Conservation (phyloP, 2,113 vertebrate species). For the Scomber colias region DNA sequence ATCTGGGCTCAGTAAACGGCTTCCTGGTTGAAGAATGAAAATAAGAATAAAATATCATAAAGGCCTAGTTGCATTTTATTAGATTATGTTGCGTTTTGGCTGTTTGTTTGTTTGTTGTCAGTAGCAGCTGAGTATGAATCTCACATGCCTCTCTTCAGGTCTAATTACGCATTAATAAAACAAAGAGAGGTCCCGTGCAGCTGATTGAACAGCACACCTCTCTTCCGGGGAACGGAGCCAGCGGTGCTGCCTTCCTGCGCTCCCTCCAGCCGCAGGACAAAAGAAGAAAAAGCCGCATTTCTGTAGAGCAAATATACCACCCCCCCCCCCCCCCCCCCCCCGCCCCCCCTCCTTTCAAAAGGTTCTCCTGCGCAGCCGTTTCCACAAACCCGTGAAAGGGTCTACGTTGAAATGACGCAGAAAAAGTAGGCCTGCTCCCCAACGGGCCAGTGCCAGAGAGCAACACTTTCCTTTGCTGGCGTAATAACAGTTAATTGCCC, state of each 20-base stretch:
- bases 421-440: constrained; percentile 74
- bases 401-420: constrained; percentile 84
- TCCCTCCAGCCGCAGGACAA: constrained; percentile 58
- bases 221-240: constrained; percentile 64
- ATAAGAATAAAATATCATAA: background rate
- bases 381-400: constrained; percentile 78
- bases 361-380: constrained; percentile 65
- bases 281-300: constrained; percentile 58
- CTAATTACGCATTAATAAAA: constrained; percentile 44
- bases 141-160: constrained; percentile 12
- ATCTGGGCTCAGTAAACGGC: background rate
- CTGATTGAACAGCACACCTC: constrained; percentile 57
- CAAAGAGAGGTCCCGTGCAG: constrained; percentile 17
- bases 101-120: constrained; percentile 29
- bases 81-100: no score
- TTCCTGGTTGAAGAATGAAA: background rate
- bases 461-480: constrained; percentile 75
- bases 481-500: constrained; percentile 85
- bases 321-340: background rate
- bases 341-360: background rate
- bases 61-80: background rate
- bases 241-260: constrained; percentile 57
- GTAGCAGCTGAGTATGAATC: background rate
- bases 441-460: constrained; percentile 71
- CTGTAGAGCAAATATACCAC: constrained; percentile 60